phyloP scores from a whole-genome alignment of 2,888 invertebrate genomes.

The Heteromyza rotundicornis region DNA sequence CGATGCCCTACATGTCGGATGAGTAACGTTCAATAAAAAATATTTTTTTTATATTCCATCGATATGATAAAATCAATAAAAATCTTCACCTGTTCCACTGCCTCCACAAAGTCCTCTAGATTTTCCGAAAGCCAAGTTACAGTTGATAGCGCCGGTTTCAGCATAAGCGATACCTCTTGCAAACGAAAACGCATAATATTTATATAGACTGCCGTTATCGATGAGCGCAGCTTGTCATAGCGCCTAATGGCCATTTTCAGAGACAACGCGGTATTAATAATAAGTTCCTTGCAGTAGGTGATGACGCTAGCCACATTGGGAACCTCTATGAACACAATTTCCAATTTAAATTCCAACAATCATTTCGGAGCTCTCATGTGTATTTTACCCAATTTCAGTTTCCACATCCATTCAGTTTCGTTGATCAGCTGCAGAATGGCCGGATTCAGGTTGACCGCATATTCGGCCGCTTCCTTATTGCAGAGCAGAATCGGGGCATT shows the following conservation, averaged over 20 bases:
- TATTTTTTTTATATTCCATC: neutral
- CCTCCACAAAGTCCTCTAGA: conserved; percentile 48
- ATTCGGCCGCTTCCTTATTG: conserved; percentile 70
- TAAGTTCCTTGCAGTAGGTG: conserved; percentile 74
- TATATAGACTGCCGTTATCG: conserved; percentile 66
- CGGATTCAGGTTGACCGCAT: conserved; percentile 75
- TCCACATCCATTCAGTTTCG: conserved; percentile 83
- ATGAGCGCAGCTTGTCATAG: conserved; percentile 68
- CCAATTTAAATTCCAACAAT: too few species aligned
- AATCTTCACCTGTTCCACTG: conserved; percentile 68
- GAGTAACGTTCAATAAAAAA: neutral
- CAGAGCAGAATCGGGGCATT: conserved; percentile 73
- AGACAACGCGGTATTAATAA: conserved; percentile 69
- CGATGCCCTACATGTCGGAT: conserved; percentile 1
- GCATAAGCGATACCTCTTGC: conserved; percentile 72
- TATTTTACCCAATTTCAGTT: conserved; percentile 68
- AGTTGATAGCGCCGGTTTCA: conserved; percentile 77
- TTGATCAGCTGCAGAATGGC: conserved; percentile 75
- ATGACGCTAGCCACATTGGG: conserved; percentile 80
- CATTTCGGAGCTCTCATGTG: neutral
- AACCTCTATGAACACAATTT: conserved; percentile 68
- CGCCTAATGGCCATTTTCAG: conserved; percentile 70
- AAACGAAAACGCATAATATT: conserved; percentile 74
- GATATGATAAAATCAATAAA: neutral
- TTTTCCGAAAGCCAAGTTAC: conserved; percentile 85